A percentile compares a stretch with the other conserved stretches of the same genome.
These are phyloP conservation scores for Phylloscopus trochiloides DNA, from an alignment of 2,113 vertebrate genomes.

Conservation along the genomic window DNA sequence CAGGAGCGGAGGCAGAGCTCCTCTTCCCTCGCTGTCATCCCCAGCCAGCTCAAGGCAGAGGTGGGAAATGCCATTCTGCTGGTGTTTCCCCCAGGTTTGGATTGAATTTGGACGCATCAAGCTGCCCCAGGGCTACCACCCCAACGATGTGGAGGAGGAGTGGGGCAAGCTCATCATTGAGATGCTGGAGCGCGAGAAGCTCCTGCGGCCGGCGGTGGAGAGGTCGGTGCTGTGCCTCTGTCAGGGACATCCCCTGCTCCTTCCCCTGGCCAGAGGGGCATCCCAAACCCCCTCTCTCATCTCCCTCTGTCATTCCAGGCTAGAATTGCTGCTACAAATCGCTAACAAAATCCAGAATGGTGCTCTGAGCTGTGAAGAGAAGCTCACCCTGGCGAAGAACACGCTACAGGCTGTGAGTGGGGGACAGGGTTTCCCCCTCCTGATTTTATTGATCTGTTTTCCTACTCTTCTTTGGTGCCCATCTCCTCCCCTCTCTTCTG, in stretches of 20 bases:
- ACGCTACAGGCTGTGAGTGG: conserved; percentile 93
- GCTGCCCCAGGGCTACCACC: conserved; percentile 91
- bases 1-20: background rate
- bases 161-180: conserved; percentile 98
- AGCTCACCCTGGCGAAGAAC: conserved; percentile 94
- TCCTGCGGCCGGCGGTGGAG: conserved; percentile 90
- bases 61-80: background rate
- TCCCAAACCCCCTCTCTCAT: background rate
- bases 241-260: background rate
- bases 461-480: background rate
- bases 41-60: background rate
- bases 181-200: conserved; percentile 96
- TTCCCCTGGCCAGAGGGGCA: background rate
- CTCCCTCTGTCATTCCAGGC: conserved; percentile 65
- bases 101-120: conserved; percentile 97
- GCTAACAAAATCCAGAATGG: conserved; percentile 98
- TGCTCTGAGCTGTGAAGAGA: conserved; percentile 94
- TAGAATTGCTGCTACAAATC: conserved; percentile 92
- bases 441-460: background rate
- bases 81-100: conserved; percentile 80
- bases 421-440: too few species aligned
- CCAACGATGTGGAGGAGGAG: conserved; percentile 94
- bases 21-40: accelerated
- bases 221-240: conserved; percentile 65
- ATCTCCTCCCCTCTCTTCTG: background rate